Base-by-base conservation (phyloP, 1,140 invertebrate species). In the Zaprionus camerounensis region DNA sequence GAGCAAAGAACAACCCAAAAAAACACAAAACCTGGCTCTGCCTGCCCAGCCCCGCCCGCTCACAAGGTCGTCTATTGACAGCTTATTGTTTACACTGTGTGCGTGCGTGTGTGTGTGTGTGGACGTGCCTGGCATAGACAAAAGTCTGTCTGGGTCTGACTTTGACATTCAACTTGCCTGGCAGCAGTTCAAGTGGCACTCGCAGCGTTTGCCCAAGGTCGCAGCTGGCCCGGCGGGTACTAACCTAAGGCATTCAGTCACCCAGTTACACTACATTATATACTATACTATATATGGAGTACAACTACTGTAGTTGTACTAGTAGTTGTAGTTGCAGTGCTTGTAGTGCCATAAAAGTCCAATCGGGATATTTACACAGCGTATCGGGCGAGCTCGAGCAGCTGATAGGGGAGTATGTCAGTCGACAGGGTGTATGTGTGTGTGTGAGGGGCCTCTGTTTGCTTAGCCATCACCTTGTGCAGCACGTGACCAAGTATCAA, bases 91-190 rank as follows among this genome's bases (percentile, higher is more conserved):
- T 55, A 49, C 53, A 51, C n/a, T 6, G 15, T 20, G 15, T 55
- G 7, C n/a, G 15, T 9, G 49, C 5, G 15, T 15, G 15, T 55
- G 7, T 28, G 15, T 11, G 15, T 15, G 26, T 62, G 51, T 38
- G 28, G 75, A 77, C 71, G 75, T 77, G 75, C 71, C 73, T 53
- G 63, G 75, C 69, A 76, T 76, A 73, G 63, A 62, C 70, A 72
- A 49, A 56, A 53, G 63, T 58, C 34, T 46, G 36, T 17, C 41
- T 64, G 28, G 15, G 56, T 5, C 59, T 73, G 75, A 77, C 75
- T 77, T 77, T 77, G 75, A 77, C 75, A 77, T 77, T 77, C 75
- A 77, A 77, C 75, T 77, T 51, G 36, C 2, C 38, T 41, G 70
- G 53, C 38, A 58, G 51, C 59, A 68, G 75, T 73, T 77, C 75